Percentiles rank a stretch among this genome's conserved stretches.
Conservation (phyloP, 2,888 invertebrate genomes). For the Phorcus lineatus region DNA sequence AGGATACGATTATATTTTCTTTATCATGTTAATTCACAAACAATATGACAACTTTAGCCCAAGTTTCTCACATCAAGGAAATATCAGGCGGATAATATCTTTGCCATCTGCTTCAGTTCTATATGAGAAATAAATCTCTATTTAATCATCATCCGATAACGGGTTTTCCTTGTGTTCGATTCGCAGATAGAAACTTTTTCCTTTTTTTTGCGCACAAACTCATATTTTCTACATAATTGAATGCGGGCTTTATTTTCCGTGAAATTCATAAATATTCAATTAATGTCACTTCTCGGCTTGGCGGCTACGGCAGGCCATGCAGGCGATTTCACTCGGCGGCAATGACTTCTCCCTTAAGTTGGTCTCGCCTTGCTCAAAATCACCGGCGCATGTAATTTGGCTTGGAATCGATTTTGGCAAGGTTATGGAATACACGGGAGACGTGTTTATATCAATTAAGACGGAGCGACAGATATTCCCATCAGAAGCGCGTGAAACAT, state of each 20-base stretch:
- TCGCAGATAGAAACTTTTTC: not conserved
- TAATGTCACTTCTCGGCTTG: conserved; percentile 12
- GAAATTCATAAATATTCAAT: conserved; percentile 24
- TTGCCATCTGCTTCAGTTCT: not conserved
- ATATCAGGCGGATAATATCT: not conserved
- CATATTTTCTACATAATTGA: conserved; percentile 18
- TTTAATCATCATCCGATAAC: conserved; percentile 8
- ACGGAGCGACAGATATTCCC: not conserved
- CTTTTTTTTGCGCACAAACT: not conserved
- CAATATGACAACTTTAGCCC: no score
- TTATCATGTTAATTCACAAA: no score
- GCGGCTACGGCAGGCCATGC: not conserved
- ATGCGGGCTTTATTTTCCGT: conserved; percentile 16
- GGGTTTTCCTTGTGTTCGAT: not conserved
- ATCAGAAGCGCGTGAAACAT: not conserved
- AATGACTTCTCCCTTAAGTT: not conserved
- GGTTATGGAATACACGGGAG: not conserved
- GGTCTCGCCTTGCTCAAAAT: not conserved
- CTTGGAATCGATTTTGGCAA: conserved; percentile 5
- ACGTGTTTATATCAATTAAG: not conserved
- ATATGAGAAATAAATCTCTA: conserved; percentile 3
- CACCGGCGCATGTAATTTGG: conserved; percentile 12
- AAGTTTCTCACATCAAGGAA: no score
- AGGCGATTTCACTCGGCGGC: not conserved
- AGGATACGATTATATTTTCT: no score